Conservation (phyloP, 2,113 vertebrate genomes). For the Hippocampus guttulatus region DNA sequence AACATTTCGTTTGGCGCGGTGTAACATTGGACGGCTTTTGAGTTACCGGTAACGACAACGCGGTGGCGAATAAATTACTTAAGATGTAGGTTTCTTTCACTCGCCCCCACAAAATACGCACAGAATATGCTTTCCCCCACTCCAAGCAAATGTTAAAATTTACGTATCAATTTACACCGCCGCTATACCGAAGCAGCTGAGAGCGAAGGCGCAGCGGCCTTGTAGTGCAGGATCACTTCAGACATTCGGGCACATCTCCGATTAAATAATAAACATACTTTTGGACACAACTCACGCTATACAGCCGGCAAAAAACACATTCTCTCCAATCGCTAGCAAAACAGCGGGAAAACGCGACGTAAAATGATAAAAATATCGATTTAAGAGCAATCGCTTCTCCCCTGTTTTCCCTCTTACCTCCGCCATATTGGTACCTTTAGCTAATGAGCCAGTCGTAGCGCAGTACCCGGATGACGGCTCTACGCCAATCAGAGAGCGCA, state of each 20-base stretch:
- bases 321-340: conserved; percentile 56
- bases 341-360: conserved; percentile 33
- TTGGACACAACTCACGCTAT: conserved; percentile 19
- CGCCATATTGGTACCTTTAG: conserved; percentile 97
- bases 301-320: conserved; percentile 40
- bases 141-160: conserved; percentile 57
- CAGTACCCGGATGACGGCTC: conserved; percentile 86
- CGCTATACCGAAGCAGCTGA: conserved; percentile 66
- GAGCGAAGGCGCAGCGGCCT: conserved; percentile 78
- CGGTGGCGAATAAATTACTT: not conserved
- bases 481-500: conserved; percentile 77
- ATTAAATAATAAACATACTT: conserved; percentile 27
- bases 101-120: not conserved
- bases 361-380: conserved; percentile 59
- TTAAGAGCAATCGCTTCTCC: conserved; percentile 75
- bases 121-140: conserved; percentile 24
- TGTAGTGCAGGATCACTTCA: conserved; percentile 72
- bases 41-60: not conserved
- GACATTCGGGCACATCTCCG: conserved; percentile 62
- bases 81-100: conserved; percentile 5
- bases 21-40: conserved; percentile 7
- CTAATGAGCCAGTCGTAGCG: conserved; percentile 81
- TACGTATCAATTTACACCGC: conserved; percentile 71
- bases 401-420: conserved; percentile 92
- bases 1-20: conserved; percentile 39